Evolutionary conservation across 2,888 invertebrate genomes (phyloP), one percentile per base, ranked within the genome.

Genomic region (Oscheius sp.): DNA sequence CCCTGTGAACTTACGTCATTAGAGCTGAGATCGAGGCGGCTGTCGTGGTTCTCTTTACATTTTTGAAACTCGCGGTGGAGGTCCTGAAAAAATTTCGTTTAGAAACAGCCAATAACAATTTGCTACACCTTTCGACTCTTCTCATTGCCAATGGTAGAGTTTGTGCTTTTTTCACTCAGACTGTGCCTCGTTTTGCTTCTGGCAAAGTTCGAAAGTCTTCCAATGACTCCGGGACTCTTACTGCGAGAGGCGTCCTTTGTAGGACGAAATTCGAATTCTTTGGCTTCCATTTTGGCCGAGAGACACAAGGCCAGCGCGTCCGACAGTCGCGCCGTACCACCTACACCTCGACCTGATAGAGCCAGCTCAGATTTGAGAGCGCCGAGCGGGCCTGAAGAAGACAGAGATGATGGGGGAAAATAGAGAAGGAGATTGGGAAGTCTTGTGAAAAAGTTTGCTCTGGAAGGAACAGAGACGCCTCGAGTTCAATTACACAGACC

Each of bases 171-270:
- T 65, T 87, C 87, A 59, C 73, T 79, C 68, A 87, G 62, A 71
- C 86, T 87, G 51, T 82, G 83, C 21, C 88, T 70, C 55, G 86
- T 81, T 57, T 83, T 83, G 37, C 86, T 84, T n/a, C 88, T 73
- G 11, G 87, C 87, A 72, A 89, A 88, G 51, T 79, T 84, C 53
- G 83, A 79, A 35, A 88, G 76, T 57, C 86, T 66, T 0, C 87
- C 87, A 51, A 88, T 84, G 71, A 89, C 77, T n/a, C 87, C 85
- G 33, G 89, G 89, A 68, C 87, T 87, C 70, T 89, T 89, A 68
- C 84, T 81, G n/a, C 88, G 79, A 7, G 71, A 57, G 21, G 66
- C 74, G 60, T 80, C 78, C 73, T 81, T 77, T 21, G 79, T 80
- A 37, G 87, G 87, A n/a, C 87, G 83, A 63, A 87, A 87, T 73